Percentiles rank a stretch among this genome's conserved stretches.
phyloP scores from a whole-genome alignment of 2,797 vertebrate species.

The Gorsachius magnificus region DNA sequence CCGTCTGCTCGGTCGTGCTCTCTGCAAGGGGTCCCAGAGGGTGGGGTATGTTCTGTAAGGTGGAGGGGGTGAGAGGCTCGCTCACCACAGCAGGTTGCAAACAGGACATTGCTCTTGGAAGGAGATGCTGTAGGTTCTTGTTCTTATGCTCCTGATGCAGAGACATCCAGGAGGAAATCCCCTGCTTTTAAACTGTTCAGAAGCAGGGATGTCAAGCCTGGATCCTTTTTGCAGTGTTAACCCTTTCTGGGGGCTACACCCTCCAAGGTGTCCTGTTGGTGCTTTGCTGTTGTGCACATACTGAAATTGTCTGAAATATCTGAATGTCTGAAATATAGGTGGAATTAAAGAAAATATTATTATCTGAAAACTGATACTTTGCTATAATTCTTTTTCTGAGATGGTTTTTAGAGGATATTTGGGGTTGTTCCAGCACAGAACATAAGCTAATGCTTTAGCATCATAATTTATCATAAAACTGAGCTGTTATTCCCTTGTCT shows the following conservation, averaged over 20 bases:
- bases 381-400: neutral
- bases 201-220: neutral
- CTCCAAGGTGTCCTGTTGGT: neutral
- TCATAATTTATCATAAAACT: neutral
- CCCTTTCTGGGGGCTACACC: neutral
- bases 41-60: neutral
- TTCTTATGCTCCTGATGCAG: neutral
- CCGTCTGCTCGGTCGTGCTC: neutral
- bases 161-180: neutral
- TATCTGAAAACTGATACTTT: neutral
- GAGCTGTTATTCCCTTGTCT: neutral
- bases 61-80: neutral
- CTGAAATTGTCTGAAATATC: neutral
- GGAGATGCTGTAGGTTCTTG: neutral
- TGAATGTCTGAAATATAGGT: neutral
- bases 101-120: neutral
- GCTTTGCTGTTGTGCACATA: neutral
- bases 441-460: neutral
- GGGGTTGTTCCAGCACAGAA: neutral
- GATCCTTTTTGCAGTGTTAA: neutral
- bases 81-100: neutral
- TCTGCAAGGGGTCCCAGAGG: neutral
- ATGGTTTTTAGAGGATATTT: neutral
- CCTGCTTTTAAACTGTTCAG: neutral
- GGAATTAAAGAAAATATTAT: neutral